A percentile compares a stretch with the other conserved stretches of the same genome.
These are phyloP conservation scores for Xanthorhoe designata DNA, from an alignment of 2,888 invertebrate genomes.

Conservation along the genomic window DNA sequence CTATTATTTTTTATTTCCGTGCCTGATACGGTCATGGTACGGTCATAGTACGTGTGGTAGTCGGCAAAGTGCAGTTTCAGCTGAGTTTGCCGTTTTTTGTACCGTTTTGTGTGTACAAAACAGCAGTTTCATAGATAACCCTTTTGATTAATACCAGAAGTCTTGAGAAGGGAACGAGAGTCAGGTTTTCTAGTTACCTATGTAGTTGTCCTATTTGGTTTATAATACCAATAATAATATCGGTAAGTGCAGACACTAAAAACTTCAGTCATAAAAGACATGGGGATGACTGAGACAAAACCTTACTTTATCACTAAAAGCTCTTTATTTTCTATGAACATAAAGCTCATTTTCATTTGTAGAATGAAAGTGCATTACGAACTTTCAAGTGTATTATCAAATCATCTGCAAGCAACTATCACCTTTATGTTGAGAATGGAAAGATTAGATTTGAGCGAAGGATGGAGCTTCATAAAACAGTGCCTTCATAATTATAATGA, in stretches of 20 bases:
- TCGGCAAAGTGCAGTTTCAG: too few relatives aligned
- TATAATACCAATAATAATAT: not conserved
- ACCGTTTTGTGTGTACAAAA: too few relatives aligned
- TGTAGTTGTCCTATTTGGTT: not conserved
- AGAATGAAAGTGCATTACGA: not conserved
- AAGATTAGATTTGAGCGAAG: not conserved
- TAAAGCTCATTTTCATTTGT: not conserved
- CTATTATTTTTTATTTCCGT: too few relatives aligned
- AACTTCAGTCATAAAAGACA: not conserved
- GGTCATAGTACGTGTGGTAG: too few relatives aligned
- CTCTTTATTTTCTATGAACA: not conserved
- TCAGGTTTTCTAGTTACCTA: not conserved
- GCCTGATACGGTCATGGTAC: too few relatives aligned
- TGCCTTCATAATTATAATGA: constrained; percentile 10
- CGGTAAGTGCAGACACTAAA: not conserved
- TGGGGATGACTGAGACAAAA: not conserved
- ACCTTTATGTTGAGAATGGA: not conserved
- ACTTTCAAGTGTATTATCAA: constrained; percentile 5
- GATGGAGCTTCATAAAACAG: constrained; percentile 9
- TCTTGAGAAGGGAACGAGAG: too few relatives aligned
- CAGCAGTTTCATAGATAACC: too few relatives aligned
- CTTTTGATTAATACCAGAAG: too few relatives aligned
- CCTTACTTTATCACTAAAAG: not conserved
- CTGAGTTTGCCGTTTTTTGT: not conserved
- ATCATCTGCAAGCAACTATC: not conserved